A percentile compares a stretch with the other conserved stretches of the same genome.
phyloP scores from a whole-genome alignment of 1,140 invertebrate species.

The Rhopalosiphum padi region DNA sequence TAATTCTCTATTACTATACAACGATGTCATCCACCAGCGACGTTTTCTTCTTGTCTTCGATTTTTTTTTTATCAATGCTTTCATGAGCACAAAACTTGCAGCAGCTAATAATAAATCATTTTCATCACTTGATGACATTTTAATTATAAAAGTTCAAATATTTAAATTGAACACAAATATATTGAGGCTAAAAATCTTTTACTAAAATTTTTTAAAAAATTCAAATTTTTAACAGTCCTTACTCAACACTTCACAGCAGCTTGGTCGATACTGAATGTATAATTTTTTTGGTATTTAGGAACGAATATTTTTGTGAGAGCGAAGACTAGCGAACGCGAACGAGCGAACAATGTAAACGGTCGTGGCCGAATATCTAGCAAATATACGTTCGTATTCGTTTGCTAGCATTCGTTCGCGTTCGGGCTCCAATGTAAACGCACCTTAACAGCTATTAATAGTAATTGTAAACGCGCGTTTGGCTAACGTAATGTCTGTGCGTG shows the following conservation, averaged over 20 bases:
- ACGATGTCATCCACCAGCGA: neutral
- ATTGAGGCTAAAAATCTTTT: no score
- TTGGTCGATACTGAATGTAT: neutral
- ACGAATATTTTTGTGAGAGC: slow-evolving; percentile 3
- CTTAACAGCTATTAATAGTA: no score
- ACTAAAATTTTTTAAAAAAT: neutral
- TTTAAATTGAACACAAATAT: neutral
- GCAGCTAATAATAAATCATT: slow-evolving; percentile 9
- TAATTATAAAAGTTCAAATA: neutral
- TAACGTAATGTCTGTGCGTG: no score
- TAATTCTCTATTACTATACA: neutral
- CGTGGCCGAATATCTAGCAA: neutral
- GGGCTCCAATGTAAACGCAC: neutral
- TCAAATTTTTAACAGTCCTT: neutral
- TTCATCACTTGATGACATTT: slow-evolving; percentile 1
- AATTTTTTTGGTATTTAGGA: neutral
- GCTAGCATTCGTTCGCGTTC: neutral
- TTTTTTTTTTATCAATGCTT: slow-evolving; percentile 8
- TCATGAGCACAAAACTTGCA: slow-evolving; percentile 1
- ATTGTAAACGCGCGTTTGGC: no score
- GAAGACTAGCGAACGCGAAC: neutral
- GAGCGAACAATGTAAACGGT: neutral
- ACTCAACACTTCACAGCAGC: neutral
- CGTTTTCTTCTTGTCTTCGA: neutral
- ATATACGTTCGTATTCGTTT: slow-evolving; percentile 18